Conservation (phyloP, 2,888 invertebrate species). For the Drosophila multiciliata region DNA sequence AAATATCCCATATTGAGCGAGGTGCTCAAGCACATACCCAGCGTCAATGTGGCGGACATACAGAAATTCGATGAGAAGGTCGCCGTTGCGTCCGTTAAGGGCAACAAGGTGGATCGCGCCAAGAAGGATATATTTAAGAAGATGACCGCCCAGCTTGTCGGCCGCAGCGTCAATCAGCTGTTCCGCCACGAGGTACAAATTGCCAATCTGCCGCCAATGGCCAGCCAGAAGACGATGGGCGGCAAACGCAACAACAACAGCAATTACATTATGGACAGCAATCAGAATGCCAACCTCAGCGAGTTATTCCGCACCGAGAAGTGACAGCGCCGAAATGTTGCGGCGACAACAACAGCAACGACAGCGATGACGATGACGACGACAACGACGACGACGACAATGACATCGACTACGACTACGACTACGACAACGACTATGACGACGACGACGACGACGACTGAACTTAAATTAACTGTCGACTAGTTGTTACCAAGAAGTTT, state of each 20-base stretch:
- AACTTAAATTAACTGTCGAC: constrained; percentile 71
- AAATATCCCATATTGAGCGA: constrained; percentile 89
- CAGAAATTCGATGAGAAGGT: constrained; percentile 95
- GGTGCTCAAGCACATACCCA: constrained; percentile 92
- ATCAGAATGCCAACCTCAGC: constrained; percentile 79
- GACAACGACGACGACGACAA: constrained; percentile 47
- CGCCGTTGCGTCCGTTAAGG: constrained; percentile 88
- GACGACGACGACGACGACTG: constrained; percentile 60
- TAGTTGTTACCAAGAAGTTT: constrained; percentile 30
- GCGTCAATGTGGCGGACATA: constrained; percentile 91
- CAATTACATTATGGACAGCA: constrained; percentile 77
- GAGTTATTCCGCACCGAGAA: constrained; percentile 77
- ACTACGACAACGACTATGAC: constrained; percentile 4
- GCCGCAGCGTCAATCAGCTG: constrained; percentile 93
- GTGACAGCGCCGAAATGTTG: constrained; percentile 60
- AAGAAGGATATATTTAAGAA: constrained; percentile 96
- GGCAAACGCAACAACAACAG: constrained; percentile 36
- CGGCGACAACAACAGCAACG: constrained; percentile 1
- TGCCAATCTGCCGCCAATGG: constrained; percentile 91
- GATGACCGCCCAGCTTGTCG: constrained; percentile 92
- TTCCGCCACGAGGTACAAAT: constrained; percentile 95
- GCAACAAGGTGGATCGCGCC: constrained; percentile 93
- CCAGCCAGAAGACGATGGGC: constrained; percentile 57
- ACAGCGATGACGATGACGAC: constrained; percentile 25
- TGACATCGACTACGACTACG: constrained; percentile 29